Percentiles rank a stretch among this genome's conserved stretches.
phyloP scores from a whole-genome alignment of 2,113 vertebrate species.

The Heterotis niloticus region DNA sequence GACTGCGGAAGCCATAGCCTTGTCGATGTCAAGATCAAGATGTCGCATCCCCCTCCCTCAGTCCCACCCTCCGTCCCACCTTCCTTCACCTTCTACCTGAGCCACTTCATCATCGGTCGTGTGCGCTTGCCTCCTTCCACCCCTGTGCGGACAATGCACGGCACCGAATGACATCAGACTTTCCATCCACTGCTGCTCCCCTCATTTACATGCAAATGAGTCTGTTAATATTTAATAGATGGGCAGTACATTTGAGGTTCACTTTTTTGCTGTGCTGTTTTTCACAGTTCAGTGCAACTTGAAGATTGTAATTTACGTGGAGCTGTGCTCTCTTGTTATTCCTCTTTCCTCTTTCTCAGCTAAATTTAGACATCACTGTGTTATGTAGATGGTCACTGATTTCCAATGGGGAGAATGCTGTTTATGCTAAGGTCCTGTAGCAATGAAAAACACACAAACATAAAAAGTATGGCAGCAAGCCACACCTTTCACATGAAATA shows the following conservation, averaged over 20 bases:
- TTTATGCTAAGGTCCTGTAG: conserved; percentile 63
- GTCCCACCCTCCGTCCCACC: conserved; percentile 33
- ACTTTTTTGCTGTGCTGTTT: conserved; percentile 62
- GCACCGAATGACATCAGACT: conserved; percentile 63
- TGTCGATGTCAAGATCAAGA: conserved; percentile 49
- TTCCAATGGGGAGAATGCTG: conserved; percentile 53
- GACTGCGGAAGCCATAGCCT: conserved; percentile 27
- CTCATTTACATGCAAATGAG: conserved; percentile 79
- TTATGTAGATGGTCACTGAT: conserved; percentile 80
- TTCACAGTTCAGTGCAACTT: conserved; percentile 83
- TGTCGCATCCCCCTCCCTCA: conserved; percentile 45
- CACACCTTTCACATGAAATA: conserved; percentile 33
- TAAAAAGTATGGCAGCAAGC: conserved; percentile 36
- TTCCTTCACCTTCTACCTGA: conserved; percentile 23
- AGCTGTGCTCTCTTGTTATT: conserved; percentile 63
- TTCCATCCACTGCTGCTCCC: conserved; percentile 56
- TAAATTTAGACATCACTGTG: conserved; percentile 88
- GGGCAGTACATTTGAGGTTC: conserved; percentile 66
- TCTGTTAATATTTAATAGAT: conserved; percentile 76
- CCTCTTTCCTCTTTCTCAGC: conserved; percentile 62
- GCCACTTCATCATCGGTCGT: conserved; percentile 1
- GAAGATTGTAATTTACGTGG: conserved; percentile 83
- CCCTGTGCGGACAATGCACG: conserved; percentile 52
- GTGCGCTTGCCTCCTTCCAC: conserved; percentile 42
- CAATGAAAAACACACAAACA: conserved; percentile 24